These are phyloP conservation scores for Crossaster papposus DNA, from an alignment of 53 echinoderm and acorn worm species.

Conservation along the genomic window DNA sequence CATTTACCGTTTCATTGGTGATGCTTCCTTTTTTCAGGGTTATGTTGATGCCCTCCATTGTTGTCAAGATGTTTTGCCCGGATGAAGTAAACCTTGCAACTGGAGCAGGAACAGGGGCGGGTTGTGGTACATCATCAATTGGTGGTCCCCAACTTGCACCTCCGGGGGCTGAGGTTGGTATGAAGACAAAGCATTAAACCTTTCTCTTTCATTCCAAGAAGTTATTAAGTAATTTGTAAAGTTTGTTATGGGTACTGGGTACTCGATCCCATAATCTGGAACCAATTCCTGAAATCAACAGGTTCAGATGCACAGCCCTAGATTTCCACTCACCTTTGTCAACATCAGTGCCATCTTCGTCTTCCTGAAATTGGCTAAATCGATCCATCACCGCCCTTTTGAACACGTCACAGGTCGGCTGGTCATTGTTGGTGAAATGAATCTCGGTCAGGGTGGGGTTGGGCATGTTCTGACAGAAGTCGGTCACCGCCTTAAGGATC, in stretches of 20 bases:
- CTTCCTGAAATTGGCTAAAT: constrained; percentile 12
- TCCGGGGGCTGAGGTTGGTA: not conserved
- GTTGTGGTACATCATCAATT: not conserved
- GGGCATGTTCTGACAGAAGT: constrained; percentile 9
- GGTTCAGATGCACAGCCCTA: no score
- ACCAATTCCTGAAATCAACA: no score
- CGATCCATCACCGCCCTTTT: constrained; percentile 4
- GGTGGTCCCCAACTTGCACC: not conserved
- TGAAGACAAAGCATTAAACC: not conserved
- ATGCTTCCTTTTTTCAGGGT: constrained; percentile 66
- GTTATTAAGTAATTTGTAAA: no score
- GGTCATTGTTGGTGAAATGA: constrained; percentile 48
- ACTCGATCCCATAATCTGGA: no score
- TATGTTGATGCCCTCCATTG: constrained; percentile 54
- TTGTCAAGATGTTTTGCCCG: constrained; percentile 40
- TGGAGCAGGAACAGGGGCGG: not conserved
- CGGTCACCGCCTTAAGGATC: constrained; percentile 52
- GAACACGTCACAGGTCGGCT: constrained; percentile 45
- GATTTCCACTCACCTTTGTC: constrained; percentile 23
- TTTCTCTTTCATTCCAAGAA: no score
- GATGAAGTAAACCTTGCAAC: constrained; percentile 33
- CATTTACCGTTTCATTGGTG: constrained; percentile 52
- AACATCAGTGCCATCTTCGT: constrained; percentile 36
- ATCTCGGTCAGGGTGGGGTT: constrained; percentile 30
- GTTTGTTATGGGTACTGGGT: no score